Evolutionary conservation across 2,113 vertebrate genomes (phyloP).

Genomic region (Actenoides lindsayi): DNA sequence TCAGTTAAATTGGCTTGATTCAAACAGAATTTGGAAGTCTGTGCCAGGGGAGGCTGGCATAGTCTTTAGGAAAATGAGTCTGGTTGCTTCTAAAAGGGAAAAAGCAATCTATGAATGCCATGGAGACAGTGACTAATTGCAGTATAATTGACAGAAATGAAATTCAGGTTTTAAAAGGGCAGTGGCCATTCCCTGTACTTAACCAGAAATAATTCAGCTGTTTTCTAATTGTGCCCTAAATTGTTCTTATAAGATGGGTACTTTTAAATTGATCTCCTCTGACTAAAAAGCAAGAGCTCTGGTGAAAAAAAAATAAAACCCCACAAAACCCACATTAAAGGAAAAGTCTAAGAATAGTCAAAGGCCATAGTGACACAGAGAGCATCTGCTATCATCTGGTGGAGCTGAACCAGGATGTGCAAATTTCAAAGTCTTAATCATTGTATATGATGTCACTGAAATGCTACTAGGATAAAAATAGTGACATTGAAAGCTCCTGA

Average conservation of each 20-base stretch:
- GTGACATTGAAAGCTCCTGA: background rate
- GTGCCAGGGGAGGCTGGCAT: background rate
- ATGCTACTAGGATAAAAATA: constrained; percentile 9
- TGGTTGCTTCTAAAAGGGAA: constrained; percentile 2
- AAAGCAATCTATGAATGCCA: constrained; percentile 8
- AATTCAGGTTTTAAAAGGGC: background rate
- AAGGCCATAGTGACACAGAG: background rate
- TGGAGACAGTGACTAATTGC: constrained; percentile 25
- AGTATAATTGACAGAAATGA: background rate
- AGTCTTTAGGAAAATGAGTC: constrained; percentile 20
- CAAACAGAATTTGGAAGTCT: background rate
- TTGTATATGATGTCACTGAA: background rate
- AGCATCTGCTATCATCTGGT: background rate
- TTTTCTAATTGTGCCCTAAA: background rate
- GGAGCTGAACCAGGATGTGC: background rate
- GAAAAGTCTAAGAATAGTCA: background rate
- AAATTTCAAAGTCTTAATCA: constrained; percentile 20
- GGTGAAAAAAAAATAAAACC: background rate
- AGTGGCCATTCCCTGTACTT: background rate
- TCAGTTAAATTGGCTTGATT: background rate
- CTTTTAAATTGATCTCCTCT: background rate
- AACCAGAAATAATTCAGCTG: background rate
- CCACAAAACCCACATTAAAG: background rate
- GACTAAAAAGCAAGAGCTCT: background rate
- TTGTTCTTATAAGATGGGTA: background rate